A percentile compares a stretch with the other conserved stretches of the same genome.
phyloP scores from a whole-genome alignment of 1,140 invertebrate species.

The Bombus haemorrhoidalis region DNA sequence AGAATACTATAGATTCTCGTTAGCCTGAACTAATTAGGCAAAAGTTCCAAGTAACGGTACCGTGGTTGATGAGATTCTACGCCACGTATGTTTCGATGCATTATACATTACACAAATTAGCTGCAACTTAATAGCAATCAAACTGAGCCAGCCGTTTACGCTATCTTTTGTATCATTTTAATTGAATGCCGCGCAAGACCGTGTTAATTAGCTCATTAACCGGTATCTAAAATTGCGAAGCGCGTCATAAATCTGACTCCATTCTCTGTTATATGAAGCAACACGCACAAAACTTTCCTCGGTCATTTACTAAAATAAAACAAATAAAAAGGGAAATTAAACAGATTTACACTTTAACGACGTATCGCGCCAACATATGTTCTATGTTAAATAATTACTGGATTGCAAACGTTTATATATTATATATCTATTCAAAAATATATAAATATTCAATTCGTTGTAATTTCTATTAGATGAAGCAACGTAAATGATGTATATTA shows the following conservation, averaged over 20 bases:
- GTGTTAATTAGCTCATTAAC: conserved; percentile 27
- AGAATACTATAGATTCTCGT: conserved; percentile 9
- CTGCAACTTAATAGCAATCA: background rate
- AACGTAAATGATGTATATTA: too few species aligned
- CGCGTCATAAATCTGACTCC: background rate
- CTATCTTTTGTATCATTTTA: conserved; percentile 22
- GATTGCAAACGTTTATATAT: too few species aligned
- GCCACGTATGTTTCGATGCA: conserved; percentile 4
- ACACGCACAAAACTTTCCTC: background rate
- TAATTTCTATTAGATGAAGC: too few species aligned
- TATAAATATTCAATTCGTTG: too few species aligned
- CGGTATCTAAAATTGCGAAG: conserved; percentile 3
- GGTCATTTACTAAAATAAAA: background rate
- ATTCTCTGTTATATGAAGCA: too few species aligned
- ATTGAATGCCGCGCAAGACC: background rate
- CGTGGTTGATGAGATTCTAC: conserved; percentile 12
- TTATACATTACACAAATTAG: conserved; percentile 31
- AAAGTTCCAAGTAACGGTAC: conserved; percentile 12
- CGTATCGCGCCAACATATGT: too few species aligned
- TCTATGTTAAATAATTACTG: too few species aligned
- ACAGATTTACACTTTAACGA: background rate
- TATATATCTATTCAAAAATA: too few species aligned
- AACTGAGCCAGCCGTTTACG: conserved; percentile 1
- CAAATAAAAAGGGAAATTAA: background rate
- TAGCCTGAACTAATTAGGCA: conserved; percentile 14